phyloP scores from a whole-genome alignment of 2,797 vertebrate species.

The Artibeus lituratus region DNA sequence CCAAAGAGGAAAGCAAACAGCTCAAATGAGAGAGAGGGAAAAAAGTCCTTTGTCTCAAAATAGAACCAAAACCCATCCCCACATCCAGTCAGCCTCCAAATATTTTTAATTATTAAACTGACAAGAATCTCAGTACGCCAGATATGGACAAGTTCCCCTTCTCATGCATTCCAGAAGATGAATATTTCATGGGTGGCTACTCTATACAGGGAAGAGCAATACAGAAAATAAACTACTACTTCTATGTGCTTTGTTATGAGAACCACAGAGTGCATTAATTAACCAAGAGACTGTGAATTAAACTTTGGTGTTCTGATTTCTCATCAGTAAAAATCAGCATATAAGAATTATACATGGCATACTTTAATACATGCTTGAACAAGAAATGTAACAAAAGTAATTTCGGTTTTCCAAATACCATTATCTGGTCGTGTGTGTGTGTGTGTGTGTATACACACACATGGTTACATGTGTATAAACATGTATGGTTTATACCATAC shows the following conservation, averaged over 20 bases:
- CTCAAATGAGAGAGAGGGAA: neutral
- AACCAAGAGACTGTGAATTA: neutral
- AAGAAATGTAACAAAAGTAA: slow-evolving; percentile 48
- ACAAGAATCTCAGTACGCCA: neutral
- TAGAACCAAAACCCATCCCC: neutral
- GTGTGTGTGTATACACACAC: neutral
- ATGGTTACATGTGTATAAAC: too few relatives aligned
- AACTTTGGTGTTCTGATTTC: neutral
- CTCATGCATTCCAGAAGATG: neutral
- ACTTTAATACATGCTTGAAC: slow-evolving; percentile 4
- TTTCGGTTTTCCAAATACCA: neutral
- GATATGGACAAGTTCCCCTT: neutral
- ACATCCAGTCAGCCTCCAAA: neutral
- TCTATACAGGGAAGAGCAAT: neutral
- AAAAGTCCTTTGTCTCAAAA: neutral
- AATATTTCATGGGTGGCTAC: neutral
- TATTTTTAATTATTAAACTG: slow-evolving; percentile 14
- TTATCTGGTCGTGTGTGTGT: neutral
- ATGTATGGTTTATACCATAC: too few relatives aligned
- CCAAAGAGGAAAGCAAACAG: neutral
- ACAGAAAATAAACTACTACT: slow-evolving; percentile 18
- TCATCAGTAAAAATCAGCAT: slow-evolving; percentile 19
- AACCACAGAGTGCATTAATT: slow-evolving; percentile 1
- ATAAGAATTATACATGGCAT: slow-evolving; percentile 5
- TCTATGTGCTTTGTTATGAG: neutral